Evolutionary conservation across 2,888 invertebrate genomes (phyloP).

Genomic region (Hylaea fasciaria): DNA sequence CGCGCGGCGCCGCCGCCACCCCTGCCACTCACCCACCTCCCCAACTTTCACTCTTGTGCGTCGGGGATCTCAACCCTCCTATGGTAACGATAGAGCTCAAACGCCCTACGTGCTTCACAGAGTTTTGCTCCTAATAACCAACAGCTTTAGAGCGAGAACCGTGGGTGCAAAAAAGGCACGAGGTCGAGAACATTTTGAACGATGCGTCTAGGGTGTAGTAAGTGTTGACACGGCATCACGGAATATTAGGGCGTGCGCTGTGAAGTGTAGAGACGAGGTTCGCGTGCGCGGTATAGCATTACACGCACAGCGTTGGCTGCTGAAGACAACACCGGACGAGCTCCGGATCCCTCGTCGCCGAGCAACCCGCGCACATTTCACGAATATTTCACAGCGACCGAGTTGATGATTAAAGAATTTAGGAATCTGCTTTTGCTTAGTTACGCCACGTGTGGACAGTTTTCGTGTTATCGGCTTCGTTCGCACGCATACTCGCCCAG

Average conservation of each 20-base stretch:
- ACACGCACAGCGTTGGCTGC: constrained; percentile 73
- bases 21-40: constrained; percentile 73
- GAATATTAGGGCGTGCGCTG: constrained; percentile 60
- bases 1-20: constrained; percentile 59
- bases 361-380: constrained; percentile 66
- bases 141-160: constrained; percentile 61
- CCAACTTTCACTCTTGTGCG: constrained; percentile 81
- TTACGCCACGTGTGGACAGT: constrained; percentile 22
- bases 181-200: constrained; percentile 78
- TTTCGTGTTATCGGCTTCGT: constrained; percentile 32
- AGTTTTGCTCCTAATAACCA: constrained; percentile 50
- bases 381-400: constrained; percentile 61
- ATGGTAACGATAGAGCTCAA: constrained; percentile 64
- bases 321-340: constrained; percentile 79
- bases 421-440: constrained; percentile 31
- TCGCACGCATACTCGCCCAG: constrained; percentile 19
- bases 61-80: constrained; percentile 76
- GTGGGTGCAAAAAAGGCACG: constrained; percentile 59
- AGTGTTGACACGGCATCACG: constrained; percentile 60
- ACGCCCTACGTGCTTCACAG: constrained; percentile 50
- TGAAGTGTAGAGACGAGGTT: constrained; percentile 60
- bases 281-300: constrained; percentile 50
- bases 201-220: constrained; percentile 78
- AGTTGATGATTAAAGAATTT: constrained; percentile 52
- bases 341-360: constrained; percentile 78